phyloP scores from a whole-genome alignment of 2,888 invertebrate genomes.

The Epirrhoe tristata region DNA sequence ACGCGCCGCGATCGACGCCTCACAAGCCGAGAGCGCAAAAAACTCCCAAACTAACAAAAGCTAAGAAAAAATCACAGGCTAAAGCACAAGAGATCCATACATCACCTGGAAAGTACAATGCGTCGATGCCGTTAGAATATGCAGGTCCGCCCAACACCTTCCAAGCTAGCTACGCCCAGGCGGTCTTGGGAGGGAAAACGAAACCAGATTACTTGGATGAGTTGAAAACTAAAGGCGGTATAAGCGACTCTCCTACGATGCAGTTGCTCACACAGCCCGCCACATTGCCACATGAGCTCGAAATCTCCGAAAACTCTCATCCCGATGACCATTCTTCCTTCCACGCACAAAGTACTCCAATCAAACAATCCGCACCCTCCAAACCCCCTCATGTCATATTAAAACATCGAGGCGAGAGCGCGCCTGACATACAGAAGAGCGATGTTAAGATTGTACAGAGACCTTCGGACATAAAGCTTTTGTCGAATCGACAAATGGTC shows the following conservation, averaged over 20 bases:
- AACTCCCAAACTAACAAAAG: slow-evolving; percentile 56
- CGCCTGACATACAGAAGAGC: slow-evolving; percentile 68
- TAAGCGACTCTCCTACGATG: slow-evolving; percentile 73
- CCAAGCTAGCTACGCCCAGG: slow-evolving; percentile 80
- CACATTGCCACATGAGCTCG: slow-evolving; percentile 68
- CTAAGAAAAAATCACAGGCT: slow-evolving; percentile 64
- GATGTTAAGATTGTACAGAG: slow-evolving; percentile 79
- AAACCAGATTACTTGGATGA: slow-evolving; percentile 72
- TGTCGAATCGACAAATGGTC: slow-evolving; percentile 75
- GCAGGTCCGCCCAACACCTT: slow-evolving; percentile 74
- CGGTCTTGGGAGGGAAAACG: slow-evolving; percentile 69
- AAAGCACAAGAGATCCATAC: slow-evolving; percentile 63
- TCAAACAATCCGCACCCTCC: slow-evolving; percentile 60
- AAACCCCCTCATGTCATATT: slow-evolving; percentile 77
- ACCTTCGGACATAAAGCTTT: slow-evolving; percentile 73
- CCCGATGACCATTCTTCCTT: slow-evolving; percentile 65
- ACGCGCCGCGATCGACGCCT: slow-evolving; percentile 58
- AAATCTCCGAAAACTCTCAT: slow-evolving; percentile 62
- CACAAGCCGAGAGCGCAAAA: slow-evolving; percentile 69
- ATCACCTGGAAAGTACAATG: slow-evolving; percentile 66
- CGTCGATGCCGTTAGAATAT: slow-evolving; percentile 67
- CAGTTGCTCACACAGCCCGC: slow-evolving; percentile 73
- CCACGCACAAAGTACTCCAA: slow-evolving; percentile 65
- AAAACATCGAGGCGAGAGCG: slow-evolving; percentile 68
- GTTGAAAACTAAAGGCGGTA: slow-evolving; percentile 65